Evolutionary conservation across 2,888 invertebrate genomes (phyloP), one percentile per base, ranked within the genome.

Genomic region (Clepsis dumicolana): DNA sequence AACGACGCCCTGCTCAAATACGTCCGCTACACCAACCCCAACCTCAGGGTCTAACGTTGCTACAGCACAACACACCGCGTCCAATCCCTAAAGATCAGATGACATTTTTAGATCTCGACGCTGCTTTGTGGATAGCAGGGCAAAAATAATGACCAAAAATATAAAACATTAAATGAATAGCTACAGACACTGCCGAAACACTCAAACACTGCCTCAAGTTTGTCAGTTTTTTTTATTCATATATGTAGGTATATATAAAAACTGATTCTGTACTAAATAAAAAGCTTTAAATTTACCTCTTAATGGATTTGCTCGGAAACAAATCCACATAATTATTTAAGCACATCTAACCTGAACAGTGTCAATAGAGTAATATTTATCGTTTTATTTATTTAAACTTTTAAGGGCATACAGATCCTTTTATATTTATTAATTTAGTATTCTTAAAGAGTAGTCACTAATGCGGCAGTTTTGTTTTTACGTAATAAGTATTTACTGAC

Each of bases 1-100:
- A 97, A 97, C 83, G 97, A 97, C 77, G 96, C 96, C 10, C 95
- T 98, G n/a, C 89, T 97, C 74, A 97, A 97, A 94, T 97, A 97
- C 88, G 97, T 97, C 70, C 95, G 96, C 77, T 97, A 96, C 88
- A 96, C 96, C 74, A 97, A 97, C 88, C 97, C 97, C 44, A 96
- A 96, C 83, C 90, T 97, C 77, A 94, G 96, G 83, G 94, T 97
- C 81, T 97, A 95, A 41, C 18, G 21, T 27, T n/a, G 5, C 5
- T 14, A 18, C 41, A 1, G 5, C 29, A 12, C 4, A 1, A 18
- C 25, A 18, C 25, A 21, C 35, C n/a, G 25, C 57, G 25, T 41
- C 38, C 59, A 16, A 21, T 7, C 5, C 38, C 38, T 2, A n/a
- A 38, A 91, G 62, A 32, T 35, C 24, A 16, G 21, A 59, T 21